Evolutionary conservation across 2,797 vertebrate genomes (phyloP).

Genomic region (Poecilia velifera): DNA sequence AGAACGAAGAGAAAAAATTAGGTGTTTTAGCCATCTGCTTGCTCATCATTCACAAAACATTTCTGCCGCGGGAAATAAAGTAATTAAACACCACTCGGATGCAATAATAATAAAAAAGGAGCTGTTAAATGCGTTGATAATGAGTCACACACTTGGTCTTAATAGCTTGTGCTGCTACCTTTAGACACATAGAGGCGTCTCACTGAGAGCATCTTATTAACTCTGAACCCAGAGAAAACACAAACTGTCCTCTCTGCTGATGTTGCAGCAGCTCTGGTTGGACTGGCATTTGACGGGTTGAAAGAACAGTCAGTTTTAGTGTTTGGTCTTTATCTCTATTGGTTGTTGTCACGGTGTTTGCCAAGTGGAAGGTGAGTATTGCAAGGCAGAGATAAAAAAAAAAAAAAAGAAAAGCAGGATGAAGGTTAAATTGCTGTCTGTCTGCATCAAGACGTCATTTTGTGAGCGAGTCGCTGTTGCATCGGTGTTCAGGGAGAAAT

Average conservation of each 20-base stretch:
- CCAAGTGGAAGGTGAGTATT: slow-evolving; percentile 44
- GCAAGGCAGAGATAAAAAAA: slow-evolving; percentile 29
- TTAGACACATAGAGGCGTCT: slow-evolving; percentile 21
- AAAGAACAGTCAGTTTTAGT: slow-evolving; percentile 33
- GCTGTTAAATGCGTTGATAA: slow-evolving; percentile 30
- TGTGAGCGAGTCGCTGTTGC: neutral
- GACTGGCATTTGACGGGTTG: slow-evolving; percentile 30
- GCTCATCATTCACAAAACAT: slow-evolving; percentile 28
- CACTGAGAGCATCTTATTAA: slow-evolving; percentile 19
- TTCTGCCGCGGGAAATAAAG: slow-evolving; percentile 11
- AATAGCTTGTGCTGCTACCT: slow-evolving; percentile 15
- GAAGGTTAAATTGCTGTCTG: neutral
- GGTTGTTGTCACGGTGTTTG: slow-evolving; percentile 54
- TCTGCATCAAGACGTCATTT: neutral
- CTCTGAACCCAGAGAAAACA: slow-evolving; percentile 8
- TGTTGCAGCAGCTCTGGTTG: neutral
- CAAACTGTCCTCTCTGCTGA: neutral
- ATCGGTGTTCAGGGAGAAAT: neutral
- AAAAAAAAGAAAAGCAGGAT: neutral
- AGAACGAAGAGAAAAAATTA: slow-evolving; percentile 8
- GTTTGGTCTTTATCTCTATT: slow-evolving; percentile 38
- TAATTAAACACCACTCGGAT: slow-evolving; percentile 12
- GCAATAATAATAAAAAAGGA: slow-evolving; percentile 10
- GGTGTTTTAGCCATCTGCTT: neutral
- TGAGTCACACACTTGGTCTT: slow-evolving; percentile 29